phyloP scores from a whole-genome alignment of 2,888 invertebrate species.

The Lathronympha strigana region DNA sequence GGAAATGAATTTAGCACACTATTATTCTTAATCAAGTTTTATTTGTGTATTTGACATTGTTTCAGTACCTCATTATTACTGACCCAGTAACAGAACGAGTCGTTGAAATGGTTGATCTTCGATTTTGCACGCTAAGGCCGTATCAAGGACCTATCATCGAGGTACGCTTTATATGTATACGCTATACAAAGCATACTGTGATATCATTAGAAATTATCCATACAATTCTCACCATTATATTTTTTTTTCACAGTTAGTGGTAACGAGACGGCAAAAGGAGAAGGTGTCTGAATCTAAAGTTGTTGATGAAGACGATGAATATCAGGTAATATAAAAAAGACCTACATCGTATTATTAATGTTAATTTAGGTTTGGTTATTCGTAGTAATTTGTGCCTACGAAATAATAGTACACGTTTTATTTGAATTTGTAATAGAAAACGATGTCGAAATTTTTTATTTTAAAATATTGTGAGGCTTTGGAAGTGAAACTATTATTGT shows the following conservation, averaged over 20 bases:
- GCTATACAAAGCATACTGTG: background rate
- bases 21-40: too few relatives aligned
- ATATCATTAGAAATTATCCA: background rate
- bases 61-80: slow-evolving; percentile 67
- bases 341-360: too few relatives aligned
- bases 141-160: slow-evolving; percentile 61
- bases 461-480: too few relatives aligned
- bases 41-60: background rate
- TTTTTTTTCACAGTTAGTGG: slow-evolving; percentile 55
- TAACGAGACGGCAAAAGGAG: slow-evolving; percentile 50
- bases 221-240: background rate
- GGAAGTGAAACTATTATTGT: too few relatives aligned
- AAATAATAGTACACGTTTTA: too few relatives aligned
- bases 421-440: too few relatives aligned
- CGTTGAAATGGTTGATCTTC: slow-evolving; percentile 71
- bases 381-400: background rate
- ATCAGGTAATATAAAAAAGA: slow-evolving; percentile 59
- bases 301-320: slow-evolving; percentile 63
- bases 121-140: slow-evolving; percentile 58
- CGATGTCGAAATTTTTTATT: too few relatives aligned
- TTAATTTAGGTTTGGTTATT: too few relatives aligned
- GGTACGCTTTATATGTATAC: slow-evolving; percentile 50
- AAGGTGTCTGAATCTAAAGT: slow-evolving; percentile 48
- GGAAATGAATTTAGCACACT: background rate
- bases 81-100: slow-evolving; percentile 67